phyloP scores from a whole-genome alignment of 2,113 vertebrate genomes.

The Anolis carolinensis region DNA sequence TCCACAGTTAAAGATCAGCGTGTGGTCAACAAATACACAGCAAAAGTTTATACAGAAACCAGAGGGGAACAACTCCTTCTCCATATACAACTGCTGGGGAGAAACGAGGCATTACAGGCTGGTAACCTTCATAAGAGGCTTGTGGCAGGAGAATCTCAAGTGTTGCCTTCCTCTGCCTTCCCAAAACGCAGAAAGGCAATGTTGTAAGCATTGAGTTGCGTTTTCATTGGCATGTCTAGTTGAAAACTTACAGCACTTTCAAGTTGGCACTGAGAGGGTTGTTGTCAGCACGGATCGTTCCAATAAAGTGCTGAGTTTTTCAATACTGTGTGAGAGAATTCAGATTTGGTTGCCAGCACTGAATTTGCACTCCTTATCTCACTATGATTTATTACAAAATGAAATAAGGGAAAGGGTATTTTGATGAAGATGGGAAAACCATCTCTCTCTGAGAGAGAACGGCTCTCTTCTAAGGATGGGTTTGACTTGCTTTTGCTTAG shows the following conservation, averaged over 20 bases:
- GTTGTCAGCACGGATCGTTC: slow-evolving; percentile 28
- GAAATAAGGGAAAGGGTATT: too few relatives aligned
- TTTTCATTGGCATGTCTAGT: background rate
- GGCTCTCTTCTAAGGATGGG: background rate
- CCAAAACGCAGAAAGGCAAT: background rate
- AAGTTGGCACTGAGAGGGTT: slow-evolving; percentile 38
- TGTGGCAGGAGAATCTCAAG: background rate
- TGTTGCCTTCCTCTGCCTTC: background rate
- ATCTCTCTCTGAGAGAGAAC: background rate
- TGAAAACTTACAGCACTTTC: background rate
- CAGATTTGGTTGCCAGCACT: background rate
- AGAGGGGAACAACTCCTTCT: background rate
- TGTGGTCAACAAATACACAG: background rate
- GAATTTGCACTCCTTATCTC: background rate
- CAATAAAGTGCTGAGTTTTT: slow-evolving; percentile 59
- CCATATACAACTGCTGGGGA: background rate
- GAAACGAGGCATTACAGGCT: background rate
- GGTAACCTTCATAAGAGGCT: background rate
- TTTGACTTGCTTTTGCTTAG: background rate
- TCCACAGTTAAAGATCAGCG: slow-evolving; percentile 21
- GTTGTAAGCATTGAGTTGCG: background rate
- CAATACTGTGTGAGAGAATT: slow-evolving; percentile 20
- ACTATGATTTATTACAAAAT: too few relatives aligned
- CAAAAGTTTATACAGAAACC: background rate
- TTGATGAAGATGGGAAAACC: too few relatives aligned